Percentiles rank a stretch among this genome's conserved stretches.
phyloP scores from a whole-genome alignment of 2,113 vertebrate species.

The Cebidichthys violaceus region DNA sequence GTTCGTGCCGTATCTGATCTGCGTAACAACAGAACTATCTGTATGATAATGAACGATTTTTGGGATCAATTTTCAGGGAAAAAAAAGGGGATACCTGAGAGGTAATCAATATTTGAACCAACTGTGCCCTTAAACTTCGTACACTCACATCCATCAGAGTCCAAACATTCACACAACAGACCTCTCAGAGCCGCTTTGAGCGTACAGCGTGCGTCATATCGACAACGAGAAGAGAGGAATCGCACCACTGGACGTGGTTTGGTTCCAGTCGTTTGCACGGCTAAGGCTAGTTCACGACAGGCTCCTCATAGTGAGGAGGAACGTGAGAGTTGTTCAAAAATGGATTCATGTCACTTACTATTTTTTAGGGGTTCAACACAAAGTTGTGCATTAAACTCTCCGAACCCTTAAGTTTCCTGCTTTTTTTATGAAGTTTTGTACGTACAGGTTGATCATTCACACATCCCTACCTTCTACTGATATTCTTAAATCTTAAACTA shows the following conservation, averaged over 20 bases:
- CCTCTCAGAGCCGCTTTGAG: slow-evolving; percentile 67
- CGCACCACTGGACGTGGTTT: slow-evolving; percentile 36
- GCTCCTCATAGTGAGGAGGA: neutral
- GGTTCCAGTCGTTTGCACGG: neutral
- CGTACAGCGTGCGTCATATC: slow-evolving; percentile 32
- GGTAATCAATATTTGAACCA: slow-evolving; percentile 73
- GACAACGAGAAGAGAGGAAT: slow-evolving; percentile 65
- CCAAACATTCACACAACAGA: slow-evolving; percentile 64
- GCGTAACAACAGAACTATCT: slow-evolving; percentile 59
- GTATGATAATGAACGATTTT: slow-evolving; percentile 70
- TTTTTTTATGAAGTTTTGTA: neutral
- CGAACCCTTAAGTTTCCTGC: neutral
- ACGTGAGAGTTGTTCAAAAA: neutral
- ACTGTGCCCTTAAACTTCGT: slow-evolving; percentile 69
- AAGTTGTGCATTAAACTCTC: neutral
- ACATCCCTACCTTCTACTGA: too few species aligned
- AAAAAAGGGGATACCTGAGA: slow-evolving; percentile 67
- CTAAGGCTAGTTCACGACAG: neutral
- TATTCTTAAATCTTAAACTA: neutral
- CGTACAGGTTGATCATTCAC: neutral
- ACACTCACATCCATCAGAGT: slow-evolving; percentile 53
- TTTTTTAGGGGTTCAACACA: neutral
- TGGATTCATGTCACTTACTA: neutral
- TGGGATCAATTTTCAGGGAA: slow-evolving; percentile 71
- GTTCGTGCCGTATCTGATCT: slow-evolving; percentile 53